These are phyloP conservation scores for Lasioglossum baleicum DNA, from an alignment of 1,140 invertebrate genomes.

Conservation along the genomic window DNA sequence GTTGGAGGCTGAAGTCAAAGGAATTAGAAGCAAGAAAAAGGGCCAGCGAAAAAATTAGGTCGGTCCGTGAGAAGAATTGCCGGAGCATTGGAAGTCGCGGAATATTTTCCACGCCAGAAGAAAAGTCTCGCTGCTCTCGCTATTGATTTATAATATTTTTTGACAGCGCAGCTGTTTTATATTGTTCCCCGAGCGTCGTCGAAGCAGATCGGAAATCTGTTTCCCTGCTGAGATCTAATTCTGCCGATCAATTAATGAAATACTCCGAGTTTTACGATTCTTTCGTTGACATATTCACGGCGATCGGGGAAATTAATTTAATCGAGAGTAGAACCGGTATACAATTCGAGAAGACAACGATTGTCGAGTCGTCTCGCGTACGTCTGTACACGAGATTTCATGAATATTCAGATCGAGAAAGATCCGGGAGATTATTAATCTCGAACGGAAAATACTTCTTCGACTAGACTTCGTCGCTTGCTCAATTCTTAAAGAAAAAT, in stretches of 20 bases:
- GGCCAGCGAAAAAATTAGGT: too few species aligned
- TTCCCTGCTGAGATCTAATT: too few species aligned
- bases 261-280: background rate
- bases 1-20: too few species aligned
- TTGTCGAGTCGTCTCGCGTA: conserved; percentile 36
- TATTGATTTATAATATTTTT: background rate
- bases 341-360: conserved; percentile 19
- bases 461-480: background rate
- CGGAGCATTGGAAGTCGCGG: too few species aligned
- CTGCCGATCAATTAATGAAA: background rate
- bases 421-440: conserved; percentile 46
- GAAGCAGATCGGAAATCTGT: background rate
- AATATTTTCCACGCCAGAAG: background rate
- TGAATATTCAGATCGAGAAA: conserved; percentile 46
- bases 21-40: too few species aligned
- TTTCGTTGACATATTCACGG: background rate
- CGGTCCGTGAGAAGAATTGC: too few species aligned
- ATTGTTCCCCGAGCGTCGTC: background rate
- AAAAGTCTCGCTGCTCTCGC: background rate
- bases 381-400: conserved; percentile 22
- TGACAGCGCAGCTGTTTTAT: background rate
- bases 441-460: conserved; percentile 16
- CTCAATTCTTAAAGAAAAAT: too few species aligned
- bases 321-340: conserved; percentile 22
- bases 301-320: conserved; percentile 21